phyloP scores from a whole-genome alignment of 2,113 vertebrate genomes.

The Euleptes europaea region DNA sequence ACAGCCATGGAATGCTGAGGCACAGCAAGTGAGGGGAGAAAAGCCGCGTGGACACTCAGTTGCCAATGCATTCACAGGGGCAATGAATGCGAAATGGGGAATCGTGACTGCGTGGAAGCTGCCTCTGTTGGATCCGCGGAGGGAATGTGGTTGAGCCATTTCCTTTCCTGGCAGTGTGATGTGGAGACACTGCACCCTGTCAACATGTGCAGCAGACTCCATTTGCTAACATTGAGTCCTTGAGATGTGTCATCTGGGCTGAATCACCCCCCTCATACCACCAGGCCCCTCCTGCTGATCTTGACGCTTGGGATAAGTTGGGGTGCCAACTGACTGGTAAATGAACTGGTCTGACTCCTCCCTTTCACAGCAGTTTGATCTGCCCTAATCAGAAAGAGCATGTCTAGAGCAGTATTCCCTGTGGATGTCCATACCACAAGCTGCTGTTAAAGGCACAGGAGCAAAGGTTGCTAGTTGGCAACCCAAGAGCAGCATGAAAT shows the following conservation, averaged over 20 bases:
- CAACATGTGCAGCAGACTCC: not conserved
- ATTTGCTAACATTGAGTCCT: not conserved
- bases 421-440: not conserved
- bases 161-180: not conserved
- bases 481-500: not conserved
- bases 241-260: too few relatives aligned
- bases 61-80: too few relatives aligned
- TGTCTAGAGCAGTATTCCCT: not conserved
- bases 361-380: not conserved
- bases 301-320: too few relatives aligned
- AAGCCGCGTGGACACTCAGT: too few relatives aligned
- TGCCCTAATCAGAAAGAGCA: not conserved
- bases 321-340: not conserved
- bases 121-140: too few relatives aligned
- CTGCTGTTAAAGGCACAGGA: not conserved
- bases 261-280: too few relatives aligned
- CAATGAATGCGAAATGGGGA: too few relatives aligned
- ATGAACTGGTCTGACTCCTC: not conserved
- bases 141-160: not conserved
- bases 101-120: too few relatives aligned
- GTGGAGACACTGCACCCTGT: not conserved
- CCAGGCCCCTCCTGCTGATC: too few relatives aligned
- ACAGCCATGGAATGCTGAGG: too few relatives aligned
- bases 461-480: not conserved
- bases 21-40: too few relatives aligned